phyloP scores from a whole-genome alignment of 1,140 invertebrate genomes.

The Drosophila quadrilineata region DNA sequence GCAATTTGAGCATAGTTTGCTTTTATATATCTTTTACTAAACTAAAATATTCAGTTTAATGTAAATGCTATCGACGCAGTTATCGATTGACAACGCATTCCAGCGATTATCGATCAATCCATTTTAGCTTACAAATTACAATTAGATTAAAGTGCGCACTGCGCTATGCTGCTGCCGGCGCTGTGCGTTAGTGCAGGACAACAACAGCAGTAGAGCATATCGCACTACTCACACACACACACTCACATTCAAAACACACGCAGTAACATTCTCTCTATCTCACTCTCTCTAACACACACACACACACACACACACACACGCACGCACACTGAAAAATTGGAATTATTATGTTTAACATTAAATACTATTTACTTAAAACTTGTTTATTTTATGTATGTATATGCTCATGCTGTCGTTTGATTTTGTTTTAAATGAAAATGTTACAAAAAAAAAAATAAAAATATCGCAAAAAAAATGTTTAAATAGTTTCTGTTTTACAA shows the following conservation, averaged over 20 bases:
- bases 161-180: not conserved
- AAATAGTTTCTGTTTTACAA: too few relatives aligned
- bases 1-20: slow-evolving; percentile 43
- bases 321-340: slow-evolving; percentile 1
- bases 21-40: too few relatives aligned
- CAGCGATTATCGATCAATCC: slow-evolving; percentile 20
- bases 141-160: slow-evolving; percentile 31
- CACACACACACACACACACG: slow-evolving; percentile 1
- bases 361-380: slow-evolving; percentile 39
- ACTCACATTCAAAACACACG: not conserved
- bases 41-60: slow-evolving; percentile 29
- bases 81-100: slow-evolving; percentile 33
- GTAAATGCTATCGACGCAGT: slow-evolving; percentile 60
- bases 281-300: not conserved
- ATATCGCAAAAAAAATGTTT: too few relatives aligned
- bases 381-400: slow-evolving; percentile 16
- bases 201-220: not conserved
- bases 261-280: too few relatives aligned
- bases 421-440: too few relatives aligned
- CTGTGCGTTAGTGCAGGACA: slow-evolving; percentile 32
- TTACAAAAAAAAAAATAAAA: too few relatives aligned
- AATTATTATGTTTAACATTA: slow-evolving; percentile 36
- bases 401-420: too few relatives aligned
- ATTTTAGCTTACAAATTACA: slow-evolving; percentile 32
- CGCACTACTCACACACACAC: not conserved